Conservation (phyloP, 2,797 vertebrate species). For the Orestias chungarensis region DNA sequence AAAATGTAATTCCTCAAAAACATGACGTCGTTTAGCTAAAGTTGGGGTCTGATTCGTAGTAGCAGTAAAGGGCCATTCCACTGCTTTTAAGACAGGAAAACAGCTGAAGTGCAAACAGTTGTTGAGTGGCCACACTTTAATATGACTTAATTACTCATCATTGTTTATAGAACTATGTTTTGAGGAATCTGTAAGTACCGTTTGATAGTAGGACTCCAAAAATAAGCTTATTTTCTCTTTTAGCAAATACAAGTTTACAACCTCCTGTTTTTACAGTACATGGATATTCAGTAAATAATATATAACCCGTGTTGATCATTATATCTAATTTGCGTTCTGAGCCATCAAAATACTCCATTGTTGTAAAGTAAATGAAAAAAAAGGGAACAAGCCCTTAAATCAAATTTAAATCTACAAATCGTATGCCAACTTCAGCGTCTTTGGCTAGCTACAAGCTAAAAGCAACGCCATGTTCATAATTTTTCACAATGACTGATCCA, state of each 20-base stretch:
- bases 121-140: not conserved
- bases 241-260: not conserved
- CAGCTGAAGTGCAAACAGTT: not conserved
- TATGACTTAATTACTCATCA: not conserved
- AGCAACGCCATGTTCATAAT: not conserved
- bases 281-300: not conserved
- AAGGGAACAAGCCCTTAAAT: not conserved
- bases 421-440: constrained; percentile 22
- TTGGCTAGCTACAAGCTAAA: constrained; percentile 48
- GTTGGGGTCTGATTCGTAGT: not conserved
- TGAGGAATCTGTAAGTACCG: not conserved
- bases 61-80: not conserved
- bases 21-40: not conserved
- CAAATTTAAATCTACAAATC: not conserved
- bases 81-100: not conserved
- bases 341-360: not conserved
- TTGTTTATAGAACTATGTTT: not conserved
- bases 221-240: not conserved
- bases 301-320: not conserved
- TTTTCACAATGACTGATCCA: not conserved
- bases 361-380: not conserved
- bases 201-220: not conserved
- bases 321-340: not conserved
- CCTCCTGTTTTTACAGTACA: not conserved
- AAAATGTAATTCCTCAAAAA: too few species aligned